A percentile compares a stretch with the other conserved stretches of the same genome.
These are phyloP conservation scores for Syngnathoides biaculeatus DNA, from an alignment of 2,113 vertebrate genomes.

Conservation along the genomic window DNA sequence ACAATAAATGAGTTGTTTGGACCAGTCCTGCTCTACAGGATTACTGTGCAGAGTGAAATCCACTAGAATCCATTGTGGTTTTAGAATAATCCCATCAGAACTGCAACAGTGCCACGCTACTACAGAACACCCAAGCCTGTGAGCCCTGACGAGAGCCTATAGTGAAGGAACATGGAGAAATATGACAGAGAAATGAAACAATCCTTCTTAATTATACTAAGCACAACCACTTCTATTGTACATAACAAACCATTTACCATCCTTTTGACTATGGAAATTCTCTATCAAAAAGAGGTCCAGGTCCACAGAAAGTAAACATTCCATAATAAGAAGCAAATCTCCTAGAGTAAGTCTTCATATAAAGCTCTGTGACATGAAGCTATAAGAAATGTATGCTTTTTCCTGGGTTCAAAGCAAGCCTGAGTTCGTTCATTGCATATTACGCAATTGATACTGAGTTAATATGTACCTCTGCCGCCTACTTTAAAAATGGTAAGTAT, in stretches of 20 bases:
- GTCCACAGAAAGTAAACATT: constrained; percentile 44
- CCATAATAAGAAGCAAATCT: constrained; percentile 35
- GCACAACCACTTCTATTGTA: constrained; percentile 46
- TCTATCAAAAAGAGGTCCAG: constrained; percentile 42
- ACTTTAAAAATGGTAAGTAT: constrained; percentile 29
- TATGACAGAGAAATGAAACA: constrained; percentile 58
- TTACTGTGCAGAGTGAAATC: constrained; percentile 76
- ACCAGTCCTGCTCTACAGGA: constrained; percentile 59
- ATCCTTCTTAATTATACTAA: constrained; percentile 49
- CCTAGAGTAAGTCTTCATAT: constrained; percentile 64
- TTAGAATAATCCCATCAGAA: constrained; percentile 83
- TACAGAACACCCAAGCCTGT: constrained; percentile 82
- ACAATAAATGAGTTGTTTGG: constrained; percentile 57
- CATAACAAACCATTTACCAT: constrained; percentile 40
- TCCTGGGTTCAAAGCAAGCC: constrained; percentile 40
- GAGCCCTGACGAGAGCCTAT: constrained; percentile 83
- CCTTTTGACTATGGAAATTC: constrained; percentile 41
- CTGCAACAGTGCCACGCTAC: constrained; percentile 74
- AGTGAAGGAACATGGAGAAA: constrained; percentile 72
- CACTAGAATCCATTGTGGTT: constrained; percentile 82
- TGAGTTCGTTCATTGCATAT: constrained; percentile 45
- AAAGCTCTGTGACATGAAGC: constrained; percentile 59
- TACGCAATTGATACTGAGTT: constrained; percentile 34
- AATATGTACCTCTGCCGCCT: constrained; percentile 36
- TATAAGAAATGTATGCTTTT: constrained; percentile 38